Percentiles rank a stretch among this genome's conserved stretches.
These are phyloP conservation scores for Crioceris asparagi DNA, from an alignment of 2,888 invertebrate species.

Conservation along the genomic window DNA sequence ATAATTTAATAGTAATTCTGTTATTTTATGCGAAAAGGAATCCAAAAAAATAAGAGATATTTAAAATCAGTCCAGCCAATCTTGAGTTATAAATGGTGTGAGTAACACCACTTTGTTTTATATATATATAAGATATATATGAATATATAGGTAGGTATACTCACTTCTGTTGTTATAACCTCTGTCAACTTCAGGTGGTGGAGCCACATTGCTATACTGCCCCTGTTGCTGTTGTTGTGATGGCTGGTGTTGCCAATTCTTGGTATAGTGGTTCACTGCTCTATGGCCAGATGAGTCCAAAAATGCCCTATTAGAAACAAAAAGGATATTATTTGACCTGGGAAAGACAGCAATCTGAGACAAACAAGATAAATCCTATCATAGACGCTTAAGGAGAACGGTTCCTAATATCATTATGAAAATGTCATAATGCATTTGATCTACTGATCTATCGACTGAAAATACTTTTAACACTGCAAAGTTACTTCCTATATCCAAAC, in stretches of 20 bases:
- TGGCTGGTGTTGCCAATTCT: constrained; percentile 7
- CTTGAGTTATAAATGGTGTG: too few relatives aligned
- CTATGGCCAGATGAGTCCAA: constrained; percentile 63
- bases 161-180: constrained; percentile 4
- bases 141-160: not conserved
- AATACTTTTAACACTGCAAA: not conserved
- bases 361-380: too few relatives aligned
- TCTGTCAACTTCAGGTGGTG: constrained; percentile 13
- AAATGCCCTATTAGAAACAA: constrained; percentile 41
- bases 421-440: too few relatives aligned
- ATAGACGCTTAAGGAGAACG: too few relatives aligned
- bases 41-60: too few relatives aligned
- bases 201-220: constrained; percentile 26
- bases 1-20: not conserved
- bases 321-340: not conserved
- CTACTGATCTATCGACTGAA: too few relatives aligned
- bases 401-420: too few relatives aligned
- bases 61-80: too few relatives aligned
- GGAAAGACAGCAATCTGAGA: too few relatives aligned
- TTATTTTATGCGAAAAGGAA: not conserved
- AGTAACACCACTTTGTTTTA: too few relatives aligned
- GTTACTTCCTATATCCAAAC: too few relatives aligned
- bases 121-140: too few relatives aligned
- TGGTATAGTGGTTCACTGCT: constrained; percentile 53
- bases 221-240: constrained; percentile 9